Conservation (phyloP, 2,113 vertebrate genomes). For the Podarcis cretensis region DNA sequence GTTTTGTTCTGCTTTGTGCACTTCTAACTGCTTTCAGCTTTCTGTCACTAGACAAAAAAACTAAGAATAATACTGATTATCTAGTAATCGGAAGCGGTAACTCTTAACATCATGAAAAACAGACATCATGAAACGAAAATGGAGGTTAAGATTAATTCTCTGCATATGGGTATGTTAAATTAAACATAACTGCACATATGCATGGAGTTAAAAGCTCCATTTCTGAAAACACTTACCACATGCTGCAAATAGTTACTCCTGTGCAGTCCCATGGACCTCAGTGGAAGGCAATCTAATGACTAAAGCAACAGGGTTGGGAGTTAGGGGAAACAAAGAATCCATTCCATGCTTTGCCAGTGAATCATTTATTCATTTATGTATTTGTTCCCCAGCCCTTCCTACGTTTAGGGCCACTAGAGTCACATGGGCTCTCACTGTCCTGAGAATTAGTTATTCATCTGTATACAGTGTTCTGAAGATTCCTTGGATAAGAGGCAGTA, state of each 20-base stretch:
- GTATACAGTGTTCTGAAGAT: not conserved
- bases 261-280: slow-evolving; percentile 30
- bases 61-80: not conserved
- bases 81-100: not conserved
- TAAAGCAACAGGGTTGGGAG: slow-evolving; percentile 3
- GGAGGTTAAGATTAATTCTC: not conserved
- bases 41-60: not conserved
- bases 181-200: slow-evolving; percentile 12
- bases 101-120: not conserved
- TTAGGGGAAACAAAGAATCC: slow-evolving; percentile 8
- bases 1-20: not conserved
- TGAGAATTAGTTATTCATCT: not conserved
- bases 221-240: slow-evolving; percentile 21
- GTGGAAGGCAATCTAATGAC: slow-evolving; percentile 13
- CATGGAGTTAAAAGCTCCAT: not conserved
- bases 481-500: not conserved
- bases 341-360: slow-evolving; percentile 11
- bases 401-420: not conserved
- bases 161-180: not conserved
- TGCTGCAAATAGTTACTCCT: slow-evolving; percentile 31
- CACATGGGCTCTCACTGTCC: not conserved
- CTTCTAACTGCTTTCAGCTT: not conserved
- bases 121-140: not conserved
- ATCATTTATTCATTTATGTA: slow-evolving; percentile 22
- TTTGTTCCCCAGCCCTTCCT: slow-evolving; percentile 3